Evolutionary conservation across 2,888 invertebrate genomes (phyloP), one percentile per base, ranked within the genome.

Genomic region (Thymelicus sylvestris): DNA sequence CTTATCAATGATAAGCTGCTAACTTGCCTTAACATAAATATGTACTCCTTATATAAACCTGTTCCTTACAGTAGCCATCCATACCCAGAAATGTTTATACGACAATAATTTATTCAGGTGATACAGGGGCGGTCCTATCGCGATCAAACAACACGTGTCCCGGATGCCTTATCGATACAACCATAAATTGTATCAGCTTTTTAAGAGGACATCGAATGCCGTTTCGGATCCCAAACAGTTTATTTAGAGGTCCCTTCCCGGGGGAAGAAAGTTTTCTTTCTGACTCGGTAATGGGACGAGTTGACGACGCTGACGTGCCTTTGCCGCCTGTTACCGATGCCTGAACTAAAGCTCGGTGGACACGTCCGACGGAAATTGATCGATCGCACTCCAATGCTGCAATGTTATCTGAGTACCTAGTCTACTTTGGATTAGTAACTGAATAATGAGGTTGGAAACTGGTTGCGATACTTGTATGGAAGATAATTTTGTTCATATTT

Each of bases 161-260:
- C 78, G 73, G 73, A 74, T 79, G 79, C 82, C 81, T 84, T 86
- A 86, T 85, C 86, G 81, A 79, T 76, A 75, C 76, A 77, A 73
- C 80, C 80, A 85, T 85, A 86, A 85, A 85, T 86, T 82, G 80
- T 81, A 82, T 78, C 77, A 74, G 77, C 74, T 74, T 81, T 80
- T 79, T 76, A 74, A 77, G 74, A 80, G 75, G 70, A 66, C 65
- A 15, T 62, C 66, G 59, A 66, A 68, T 72, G 59, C 48, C 71
- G 63, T 69, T 70, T 70, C 71, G 66, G 61, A 61, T 66, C 66
- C 66, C 69, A 63, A 61, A 66, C 69, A 65, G 69, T 67, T 72
- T 72, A 74, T 72, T 66, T 62, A 64, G 59, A 44, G 63, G 63
- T 52, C 55, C 47, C 65, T 61, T 61, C 44, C 67, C 63, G 47